phyloP scores from a whole-genome alignment of 2,888 invertebrate genomes.

The Nemoura dubitans region DNA sequence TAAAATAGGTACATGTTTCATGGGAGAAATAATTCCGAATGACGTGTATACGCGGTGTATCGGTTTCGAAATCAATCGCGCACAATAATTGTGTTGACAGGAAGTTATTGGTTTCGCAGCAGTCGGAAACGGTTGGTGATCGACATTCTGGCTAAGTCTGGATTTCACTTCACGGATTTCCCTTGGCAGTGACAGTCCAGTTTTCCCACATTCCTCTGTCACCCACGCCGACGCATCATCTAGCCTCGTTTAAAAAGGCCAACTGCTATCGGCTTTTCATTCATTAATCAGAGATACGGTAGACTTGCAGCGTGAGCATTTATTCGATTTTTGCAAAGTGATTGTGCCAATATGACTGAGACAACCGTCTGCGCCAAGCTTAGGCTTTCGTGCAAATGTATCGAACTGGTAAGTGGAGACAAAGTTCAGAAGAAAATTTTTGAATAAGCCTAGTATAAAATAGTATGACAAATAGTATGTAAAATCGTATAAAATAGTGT shows the following conservation, averaged over 20 bases:
- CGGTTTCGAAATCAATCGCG: not conserved
- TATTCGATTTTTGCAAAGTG: too few relatives aligned
- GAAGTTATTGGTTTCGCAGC: slow-evolving; percentile 30
- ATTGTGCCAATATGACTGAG: not conserved
- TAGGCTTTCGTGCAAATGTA: slow-evolving; percentile 38
- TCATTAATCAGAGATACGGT: too few relatives aligned
- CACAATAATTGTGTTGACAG: not conserved
- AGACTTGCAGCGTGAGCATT: too few relatives aligned
- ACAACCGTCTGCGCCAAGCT: slow-evolving; percentile 20
- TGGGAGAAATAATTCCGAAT: not conserved
- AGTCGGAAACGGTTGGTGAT: not conserved
- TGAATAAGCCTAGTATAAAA: too few relatives aligned
- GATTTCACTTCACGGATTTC: not conserved
- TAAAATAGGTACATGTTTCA: too few relatives aligned
- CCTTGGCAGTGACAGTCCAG: not conserved
- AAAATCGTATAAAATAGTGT: too few relatives aligned
- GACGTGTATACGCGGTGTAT: not conserved
- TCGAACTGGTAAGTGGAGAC: slow-evolving; percentile 41
- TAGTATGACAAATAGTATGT: too few relatives aligned
- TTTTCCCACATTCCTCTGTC: not conserved
- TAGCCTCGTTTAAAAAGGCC: not conserved
- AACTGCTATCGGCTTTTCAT: not conserved
- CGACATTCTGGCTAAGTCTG: not conserved
- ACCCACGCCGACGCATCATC: too few relatives aligned
- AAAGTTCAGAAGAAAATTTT: too few relatives aligned